These are phyloP conservation scores for Semicossyphus pulcher DNA, from an alignment of 2,113 vertebrate species.

Conservation along the genomic window DNA sequence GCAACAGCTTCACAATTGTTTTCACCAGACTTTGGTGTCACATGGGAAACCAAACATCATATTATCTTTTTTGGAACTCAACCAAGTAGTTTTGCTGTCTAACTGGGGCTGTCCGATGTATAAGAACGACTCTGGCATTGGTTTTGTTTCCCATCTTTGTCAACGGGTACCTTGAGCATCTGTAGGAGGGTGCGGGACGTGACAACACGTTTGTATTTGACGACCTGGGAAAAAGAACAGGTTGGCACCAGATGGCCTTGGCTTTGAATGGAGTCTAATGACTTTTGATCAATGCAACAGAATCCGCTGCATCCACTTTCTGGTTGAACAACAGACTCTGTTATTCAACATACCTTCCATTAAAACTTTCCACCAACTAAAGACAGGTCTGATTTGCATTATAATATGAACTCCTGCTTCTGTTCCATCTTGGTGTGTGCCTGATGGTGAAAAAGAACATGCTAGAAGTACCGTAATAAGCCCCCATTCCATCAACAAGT, in stretches of 20 bases:
- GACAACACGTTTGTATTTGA: too few species aligned
- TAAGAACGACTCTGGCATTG: too few species aligned
- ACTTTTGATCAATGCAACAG: background rate
- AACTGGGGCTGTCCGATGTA: too few species aligned
- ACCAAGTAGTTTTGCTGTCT: too few species aligned
- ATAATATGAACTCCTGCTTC: background rate
- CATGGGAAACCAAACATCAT: too few species aligned
- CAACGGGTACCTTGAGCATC: too few species aligned
- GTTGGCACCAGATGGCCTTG: background rate
- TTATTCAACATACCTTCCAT: background rate
- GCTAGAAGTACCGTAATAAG: background rate
- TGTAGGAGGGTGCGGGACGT: too few species aligned
- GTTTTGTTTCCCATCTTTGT: too few species aligned
- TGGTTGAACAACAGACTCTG: background rate
- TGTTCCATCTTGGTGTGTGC: background rate
- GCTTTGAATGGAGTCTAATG: background rate
- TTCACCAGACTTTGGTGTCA: too few species aligned
- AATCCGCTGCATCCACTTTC: background rate
- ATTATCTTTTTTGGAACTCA: too few species aligned
- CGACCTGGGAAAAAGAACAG: too few species aligned
- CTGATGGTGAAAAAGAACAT: background rate
- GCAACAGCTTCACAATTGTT: too few species aligned
- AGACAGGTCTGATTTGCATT: constrained; percentile 30
- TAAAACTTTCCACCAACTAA: background rate
- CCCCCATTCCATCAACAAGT: constrained; percentile 33